These are phyloP conservation scores for Miltochrista miniata DNA, from an alignment of 2,888 invertebrate genomes.

Conservation along the genomic window DNA sequence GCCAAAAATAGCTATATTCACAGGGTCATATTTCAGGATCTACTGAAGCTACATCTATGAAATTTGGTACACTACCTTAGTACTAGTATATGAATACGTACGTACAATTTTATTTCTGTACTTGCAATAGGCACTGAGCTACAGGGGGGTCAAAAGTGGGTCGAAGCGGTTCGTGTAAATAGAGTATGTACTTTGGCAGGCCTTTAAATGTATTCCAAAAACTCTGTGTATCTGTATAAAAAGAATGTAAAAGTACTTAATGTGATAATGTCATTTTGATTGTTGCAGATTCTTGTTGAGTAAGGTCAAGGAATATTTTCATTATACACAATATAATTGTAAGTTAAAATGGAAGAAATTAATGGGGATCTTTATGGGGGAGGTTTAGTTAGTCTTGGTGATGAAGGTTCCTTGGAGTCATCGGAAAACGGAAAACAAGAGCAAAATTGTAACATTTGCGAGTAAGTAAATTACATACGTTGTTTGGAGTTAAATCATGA, in stretches of 20 bases:
- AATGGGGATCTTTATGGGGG: conserved; percentile 81
- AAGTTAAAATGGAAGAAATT: conserved; percentile 85
- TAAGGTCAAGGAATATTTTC: conserved; percentile 68
- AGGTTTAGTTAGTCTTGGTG: conserved; percentile 74
- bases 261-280: neutral
- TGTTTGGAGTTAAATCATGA: neutral
- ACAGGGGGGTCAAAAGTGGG: no score
- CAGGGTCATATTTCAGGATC: no score
- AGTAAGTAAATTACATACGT: conserved; percentile 67
- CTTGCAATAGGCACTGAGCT: no score
- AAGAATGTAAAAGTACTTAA: neutral
- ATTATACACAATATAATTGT: conserved; percentile 74
- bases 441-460: conserved; percentile 86
- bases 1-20: no score
- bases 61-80: no score
- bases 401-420: conserved; percentile 80
- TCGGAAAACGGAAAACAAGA: conserved; percentile 80
- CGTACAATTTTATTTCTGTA: no score
- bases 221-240: no score
- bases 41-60: no score
- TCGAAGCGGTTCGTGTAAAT: no score
- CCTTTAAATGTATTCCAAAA: no score
- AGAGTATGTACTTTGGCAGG: no score
- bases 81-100: no score
- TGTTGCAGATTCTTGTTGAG: conserved; percentile 68